Conservation (phyloP, 2,797 vertebrate species). For the Varecia variegata region DNA sequence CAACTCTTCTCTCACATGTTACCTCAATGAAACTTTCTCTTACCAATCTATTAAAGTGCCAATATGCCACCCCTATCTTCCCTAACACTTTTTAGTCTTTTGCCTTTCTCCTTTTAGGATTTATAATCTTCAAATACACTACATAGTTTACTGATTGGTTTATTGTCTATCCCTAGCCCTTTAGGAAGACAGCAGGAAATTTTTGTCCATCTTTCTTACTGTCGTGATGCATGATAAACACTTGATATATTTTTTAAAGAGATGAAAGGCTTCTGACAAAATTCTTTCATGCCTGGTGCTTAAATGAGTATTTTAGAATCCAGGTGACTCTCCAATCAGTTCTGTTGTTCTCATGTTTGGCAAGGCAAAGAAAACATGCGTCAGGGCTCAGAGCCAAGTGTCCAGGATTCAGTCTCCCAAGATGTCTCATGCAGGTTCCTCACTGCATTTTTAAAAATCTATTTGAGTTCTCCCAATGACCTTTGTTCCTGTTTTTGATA, state of each 20-base stretch:
- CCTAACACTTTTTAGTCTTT: neutral
- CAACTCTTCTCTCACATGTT: neutral
- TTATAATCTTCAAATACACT: neutral
- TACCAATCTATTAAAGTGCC: neutral
- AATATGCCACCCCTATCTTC: neutral
- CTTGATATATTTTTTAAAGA: neutral
- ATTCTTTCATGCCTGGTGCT: neutral
- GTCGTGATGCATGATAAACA: neutral
- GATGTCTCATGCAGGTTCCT: neutral
- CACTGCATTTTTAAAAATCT: neutral
- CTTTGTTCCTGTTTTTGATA: neutral
- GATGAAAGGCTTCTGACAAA: neutral
- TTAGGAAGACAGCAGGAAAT: neutral
- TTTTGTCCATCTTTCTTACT: neutral
- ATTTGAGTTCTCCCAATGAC: neutral
- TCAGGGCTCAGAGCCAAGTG: neutral
- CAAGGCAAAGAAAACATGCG: neutral
- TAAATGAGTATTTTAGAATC: neutral
- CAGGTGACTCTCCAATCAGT: neutral
- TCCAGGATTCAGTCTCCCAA: neutral
- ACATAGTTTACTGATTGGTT: neutral
- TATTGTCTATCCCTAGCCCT: neutral
- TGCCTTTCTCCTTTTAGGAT: neutral
- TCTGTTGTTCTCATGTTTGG: neutral
- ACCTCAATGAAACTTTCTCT: neutral